Evolutionary conservation across 2,888 invertebrate genomes (phyloP).

Genomic region (Epinotia brunnichana): DNA sequence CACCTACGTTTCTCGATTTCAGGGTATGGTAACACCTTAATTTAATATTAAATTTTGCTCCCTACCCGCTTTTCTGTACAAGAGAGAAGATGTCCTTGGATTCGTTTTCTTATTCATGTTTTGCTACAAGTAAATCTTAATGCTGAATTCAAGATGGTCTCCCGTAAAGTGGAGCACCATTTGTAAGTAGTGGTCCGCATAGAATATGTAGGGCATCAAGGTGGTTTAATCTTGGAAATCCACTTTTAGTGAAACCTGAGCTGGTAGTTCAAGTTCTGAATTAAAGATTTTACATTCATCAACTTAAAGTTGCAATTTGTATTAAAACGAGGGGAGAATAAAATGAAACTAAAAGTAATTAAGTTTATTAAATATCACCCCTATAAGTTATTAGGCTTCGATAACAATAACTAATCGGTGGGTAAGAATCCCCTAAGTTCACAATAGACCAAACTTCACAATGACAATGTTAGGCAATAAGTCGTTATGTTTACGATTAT

Average conservation of each 20-base stretch:
- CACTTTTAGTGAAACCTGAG: slow-evolving; percentile 11
- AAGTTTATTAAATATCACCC: slow-evolving; percentile 12
- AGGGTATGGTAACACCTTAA: slow-evolving; percentile 75
- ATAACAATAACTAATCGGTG: slow-evolving; percentile 25
- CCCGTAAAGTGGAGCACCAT: slow-evolving; percentile 1
- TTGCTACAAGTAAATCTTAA: slow-evolving; percentile 52
- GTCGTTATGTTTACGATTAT: slow-evolving; percentile 45
- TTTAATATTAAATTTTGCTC: slow-evolving; percentile 82
- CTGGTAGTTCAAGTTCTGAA: not conserved
- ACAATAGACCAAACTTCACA: slow-evolving; percentile 28
- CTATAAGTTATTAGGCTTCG: slow-evolving; percentile 3
- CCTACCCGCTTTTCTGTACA: slow-evolving; percentile 66
- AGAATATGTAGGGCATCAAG: slow-evolving; percentile 20
- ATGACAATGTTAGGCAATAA: slow-evolving; percentile 31
- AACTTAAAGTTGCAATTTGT: not conserved
- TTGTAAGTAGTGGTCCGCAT: slow-evolving; percentile 24
- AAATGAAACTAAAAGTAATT: slow-evolving; percentile 10
- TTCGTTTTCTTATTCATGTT: slow-evolving; percentile 78
- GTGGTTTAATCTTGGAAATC: slow-evolving; percentile 16
- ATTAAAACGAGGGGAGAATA: not conserved
- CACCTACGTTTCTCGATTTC: slow-evolving; percentile 79
- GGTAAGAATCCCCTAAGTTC: slow-evolving; percentile 16
- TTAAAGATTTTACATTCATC: slow-evolving; percentile 18
- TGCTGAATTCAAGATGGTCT: slow-evolving; percentile 24
- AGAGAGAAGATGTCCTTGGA: slow-evolving; percentile 73